Evolutionary conservation across 30 jellyfish, hydroid and myxozoan species (phyloP), one percentile per base, ranked within the genome.

Genomic region (Pelagia noctiluca): DNA sequence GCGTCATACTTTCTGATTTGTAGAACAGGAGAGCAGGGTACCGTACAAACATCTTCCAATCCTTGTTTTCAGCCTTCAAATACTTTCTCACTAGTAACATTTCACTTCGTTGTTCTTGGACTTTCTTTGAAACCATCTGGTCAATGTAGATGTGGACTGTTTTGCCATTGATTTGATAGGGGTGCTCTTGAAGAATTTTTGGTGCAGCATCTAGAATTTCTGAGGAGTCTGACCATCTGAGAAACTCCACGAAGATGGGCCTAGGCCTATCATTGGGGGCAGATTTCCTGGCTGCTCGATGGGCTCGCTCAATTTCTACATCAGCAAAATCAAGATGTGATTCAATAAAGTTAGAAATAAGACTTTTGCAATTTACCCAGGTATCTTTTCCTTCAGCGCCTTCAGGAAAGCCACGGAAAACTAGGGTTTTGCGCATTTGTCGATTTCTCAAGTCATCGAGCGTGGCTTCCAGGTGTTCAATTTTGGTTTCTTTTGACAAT

Each of bases 221-320:
- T 42, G 57, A 42, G 57, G 57, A 16, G 57, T 42, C 57, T 42
- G 57, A 42, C 57, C 57, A 42, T 42, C 57, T 42, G 57, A 42
- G 57, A 16, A 42, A 42, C 57, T 42, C 57, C 57, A 42, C 57
- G 57, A 42, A 42, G 57, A 42, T 42, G 57, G 57, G 57, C 57
- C 57, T 42, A 42, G 57, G 57, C 57, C n/a, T n/a, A n/a, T n/a
- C n/a, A n/a, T n/a, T n/a, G n/a, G n/a, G n/a, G n/a, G n/a, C n/a
- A n/a, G n/a, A n/a, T n/a, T n/a, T n/a, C n/a, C n/a, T n/a, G n/a
- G n/a, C n/a, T n/a, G n/a, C n/a, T n/a, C n/a, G n/a, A n/a, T n/a
- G n/a, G n/a, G n/a, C n/a, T n/a, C n/a, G n/a, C n/a, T n/a, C n/a
- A n/a, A n/a, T n/a, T n/a, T n/a, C n/a, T n/a, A n/a, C n/a, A n/a